Evolutionary conservation across 1,140 invertebrate genomes (phyloP).

Genomic region (Panonychus citri): DNA sequence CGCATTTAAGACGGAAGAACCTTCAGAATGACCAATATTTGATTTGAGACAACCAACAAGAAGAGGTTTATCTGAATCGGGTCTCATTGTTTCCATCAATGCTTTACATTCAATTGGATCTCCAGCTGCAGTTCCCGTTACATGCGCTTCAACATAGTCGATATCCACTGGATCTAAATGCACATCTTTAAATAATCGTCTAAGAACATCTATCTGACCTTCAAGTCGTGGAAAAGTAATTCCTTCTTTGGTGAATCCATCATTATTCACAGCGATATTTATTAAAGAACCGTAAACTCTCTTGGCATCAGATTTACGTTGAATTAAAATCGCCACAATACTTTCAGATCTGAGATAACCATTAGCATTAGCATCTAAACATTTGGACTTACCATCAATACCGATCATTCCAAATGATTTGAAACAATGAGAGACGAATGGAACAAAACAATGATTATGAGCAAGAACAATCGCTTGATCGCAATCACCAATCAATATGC

Average conservation of each 20-base stretch:
- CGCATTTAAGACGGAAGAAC: constrained; percentile 48
- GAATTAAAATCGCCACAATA: constrained; percentile 27
- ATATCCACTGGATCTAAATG: constrained; percentile 56
- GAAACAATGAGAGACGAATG: not conserved
- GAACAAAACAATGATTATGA: not conserved
- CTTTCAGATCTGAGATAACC: constrained; percentile 20
- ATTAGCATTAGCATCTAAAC: constrained; percentile 5
- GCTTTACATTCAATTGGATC: constrained; percentile 55
- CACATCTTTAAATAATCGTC: constrained; percentile 56
- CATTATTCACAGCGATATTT: constrained; percentile 63
- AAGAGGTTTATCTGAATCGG: not conserved
- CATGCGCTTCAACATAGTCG: constrained; percentile 77
- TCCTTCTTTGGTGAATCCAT: constrained; percentile 62
- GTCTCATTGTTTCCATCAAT: constrained; percentile 29
- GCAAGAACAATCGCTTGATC: not conserved
- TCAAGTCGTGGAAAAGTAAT: constrained; percentile 57
- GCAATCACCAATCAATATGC: constrained; percentile 17
- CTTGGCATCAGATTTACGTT: constrained; percentile 23
- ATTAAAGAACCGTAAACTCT: constrained; percentile 31
- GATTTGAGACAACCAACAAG: constrained; percentile 78
- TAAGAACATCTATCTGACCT: constrained; percentile 58
- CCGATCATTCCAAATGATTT: not conserved
- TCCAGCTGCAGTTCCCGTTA: constrained; percentile 41
- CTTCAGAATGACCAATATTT: constrained; percentile 92
- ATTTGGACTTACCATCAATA: not conserved